Evolutionary conservation across 1,140 invertebrate species (phyloP), one percentile per base, ranked within the genome.

Genomic region (Agrilus planipennis): DNA sequence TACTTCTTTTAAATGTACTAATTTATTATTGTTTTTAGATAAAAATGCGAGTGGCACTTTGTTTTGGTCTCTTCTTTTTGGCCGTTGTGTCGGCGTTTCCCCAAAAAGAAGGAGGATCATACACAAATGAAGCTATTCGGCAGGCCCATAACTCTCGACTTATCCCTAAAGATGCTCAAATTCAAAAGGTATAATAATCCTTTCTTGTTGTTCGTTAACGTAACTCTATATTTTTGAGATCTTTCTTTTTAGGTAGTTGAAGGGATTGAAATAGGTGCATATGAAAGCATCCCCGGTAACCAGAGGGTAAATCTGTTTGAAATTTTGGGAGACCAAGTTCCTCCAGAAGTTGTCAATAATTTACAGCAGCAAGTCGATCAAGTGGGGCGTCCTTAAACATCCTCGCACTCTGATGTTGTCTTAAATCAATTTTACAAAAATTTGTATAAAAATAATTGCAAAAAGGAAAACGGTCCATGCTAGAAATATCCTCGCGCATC

Each of bases 281-380:
- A 83, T 54, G 82, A 87, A 58, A 79, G 78, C 21, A 87, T 87
- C 43, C 83, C 83, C 44, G 83, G 79, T 15, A 77, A 84, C 60
- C 82, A 87, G 60, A 75, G 75, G 50, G 82, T 87, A 58, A 82
- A 86, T 60, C 69, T 87, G 0, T 81, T 78, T 57, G 77, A 83
- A 54, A 84, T 87, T 46, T 67, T 88, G 14, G 82, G 82, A 4
- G 81, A 83, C 46, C 80, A 85, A 56, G 76, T 88, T 16, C 84
- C 84, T 15, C 73, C 77, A 12, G 84, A 88, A 63, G 84, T 88
- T n/a, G 83, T 87, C 53, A 83, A 79, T 67, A 87, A 88, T 62
- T 70, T 88, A 10, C 83, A 88, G 53, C 60, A 72, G 20, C 83
- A 86, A 63, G 79, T 88, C 41, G 83, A 87, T 58, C 74, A 81